Evolutionary conservation across 2,113 vertebrate species (phyloP), one percentile per base, ranked within the genome.

Genomic region (Thunnus maccoyii): DNA sequence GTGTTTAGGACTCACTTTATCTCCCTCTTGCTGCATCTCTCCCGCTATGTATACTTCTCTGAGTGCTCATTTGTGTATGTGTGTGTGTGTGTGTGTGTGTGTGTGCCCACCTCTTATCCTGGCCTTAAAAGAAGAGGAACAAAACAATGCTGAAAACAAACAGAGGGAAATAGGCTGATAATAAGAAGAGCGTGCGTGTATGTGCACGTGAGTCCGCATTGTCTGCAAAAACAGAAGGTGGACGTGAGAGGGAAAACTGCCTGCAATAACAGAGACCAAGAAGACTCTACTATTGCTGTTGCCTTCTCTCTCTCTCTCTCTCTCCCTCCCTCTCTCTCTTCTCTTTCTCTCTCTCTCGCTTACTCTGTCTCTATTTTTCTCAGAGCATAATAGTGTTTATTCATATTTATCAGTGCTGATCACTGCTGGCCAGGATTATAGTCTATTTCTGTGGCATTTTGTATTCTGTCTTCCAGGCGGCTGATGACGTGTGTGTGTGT

Each of bases 381-480:
- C 69, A 51, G 27, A 67, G 74, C 70, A 87, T 88, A 86, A 89
- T 90, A 74, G 74, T 72, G 74, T 89, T 86, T 90, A 90, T 92
- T 91, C 88, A 91, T 91, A 88, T 92, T 88, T 87, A 92, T 91
- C 83, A 80, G 71, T 67, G 86, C 65, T 90, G 78, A 93, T 93
- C 86, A 89, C 86, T 77, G 74, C 76, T 85, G 80, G 80, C 72
- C 73, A 82, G 67, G 69, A 86, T 86, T 82, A 64, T 58, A 57
- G 73, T 86, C 52, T 76, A 62, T 82, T 81, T 81, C 63, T 76
- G 61, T 81, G 78, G 63, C 65, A 27, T 83, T 88, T 82, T 88
- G 20, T 80, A 74, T 87, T 85, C 83, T 75, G 64, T 89, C 80
- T 85, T 86, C 75, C 51, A 84, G 79, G 73, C 77, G 32, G 44